Evolutionary conservation across 2,888 invertebrate genomes (phyloP), one percentile per base, ranked within the genome.

Genomic region (Anarsia innoxiella): DNA sequence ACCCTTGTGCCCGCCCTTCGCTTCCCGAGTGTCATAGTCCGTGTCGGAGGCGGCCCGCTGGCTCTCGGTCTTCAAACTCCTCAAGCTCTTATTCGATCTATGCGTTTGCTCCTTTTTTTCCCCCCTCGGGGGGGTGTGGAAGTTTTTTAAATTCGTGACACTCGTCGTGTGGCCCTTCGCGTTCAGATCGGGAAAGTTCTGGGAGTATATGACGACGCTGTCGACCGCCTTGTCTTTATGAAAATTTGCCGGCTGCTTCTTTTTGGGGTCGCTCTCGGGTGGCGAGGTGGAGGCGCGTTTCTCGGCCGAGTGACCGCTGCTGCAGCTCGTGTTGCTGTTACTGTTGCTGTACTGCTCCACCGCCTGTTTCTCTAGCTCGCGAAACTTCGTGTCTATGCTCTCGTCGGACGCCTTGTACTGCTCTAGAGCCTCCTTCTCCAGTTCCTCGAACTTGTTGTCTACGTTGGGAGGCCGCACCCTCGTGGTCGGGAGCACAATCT

Each of bases 281-380:
- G 60, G 59, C 0, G 67, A 10, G 32, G 53, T 60, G 1, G 66
- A 50, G 1, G 53, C 49, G 31, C 66, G 62, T 36, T 80, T 82
- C 43, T 75, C 76, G 6, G 66, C 67, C 0, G 78, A 77, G 39
- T 73, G 71, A 0, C 74, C 79, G 45, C 82, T 83, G 52, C 82
- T 79, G 51, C 82, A 84, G 42, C 84, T 85, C 1, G 83, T 84
- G 44, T 80, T 82, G 47, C 83, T 84, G 41, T 82, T 82, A 46
- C 84, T 83, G 0, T 73, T 73, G 51, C 85, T 86, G 61, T 90
- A 90, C 56, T 91, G 90, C 52, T 90, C 91, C 33, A 88, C 87
- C 0, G 90, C 91, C 52, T 90, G 88, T 40, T 88, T 83, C 53
- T 90, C 90, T 39, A 90, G 65, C 45, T 90, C 90, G 36, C 86